Percentiles rank a stretch among this genome's conserved stretches.
Evolutionary conservation across 2,888 invertebrate genomes (phyloP).

Genomic region (Lycia hirtaria): DNA sequence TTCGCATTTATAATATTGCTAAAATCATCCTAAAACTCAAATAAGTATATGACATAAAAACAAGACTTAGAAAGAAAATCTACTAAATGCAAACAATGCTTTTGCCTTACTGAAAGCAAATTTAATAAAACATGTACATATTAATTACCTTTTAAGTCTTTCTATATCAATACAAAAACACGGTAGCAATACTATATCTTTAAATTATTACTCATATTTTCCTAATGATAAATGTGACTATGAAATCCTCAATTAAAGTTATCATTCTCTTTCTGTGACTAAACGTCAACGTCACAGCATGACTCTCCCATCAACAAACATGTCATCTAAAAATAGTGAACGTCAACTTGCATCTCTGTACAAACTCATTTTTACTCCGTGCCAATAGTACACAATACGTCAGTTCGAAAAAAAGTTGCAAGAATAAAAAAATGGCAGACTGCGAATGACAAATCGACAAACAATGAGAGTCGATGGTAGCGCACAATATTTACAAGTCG

Average conservation of each 20-base stretch:
- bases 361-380: not conserved
- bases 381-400: not conserved
- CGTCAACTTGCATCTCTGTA: not conserved
- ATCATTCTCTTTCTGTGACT: not conserved
- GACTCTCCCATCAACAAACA: constrained; percentile 52
- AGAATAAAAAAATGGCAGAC: constrained; percentile 15
- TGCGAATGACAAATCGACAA: constrained; percentile 44
- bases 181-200: no score
- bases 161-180: no score
- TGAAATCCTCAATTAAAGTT: not conserved
- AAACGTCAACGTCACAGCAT: constrained; percentile 55
- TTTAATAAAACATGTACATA: no score
- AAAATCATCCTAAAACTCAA: no score
- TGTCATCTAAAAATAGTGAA: not conserved
- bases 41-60: no score
- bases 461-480: constrained; percentile 74
- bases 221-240: not conserved
- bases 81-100: no score
- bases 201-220: no score
- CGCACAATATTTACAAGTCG: constrained; percentile 72
- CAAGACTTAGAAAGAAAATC: no score
- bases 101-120: no score
- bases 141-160: no score
- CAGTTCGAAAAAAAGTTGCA: constrained; percentile 3
- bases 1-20: no score